phyloP scores from a whole-genome alignment of 2,113 vertebrate species.

The Neogobius melanostomus region DNA sequence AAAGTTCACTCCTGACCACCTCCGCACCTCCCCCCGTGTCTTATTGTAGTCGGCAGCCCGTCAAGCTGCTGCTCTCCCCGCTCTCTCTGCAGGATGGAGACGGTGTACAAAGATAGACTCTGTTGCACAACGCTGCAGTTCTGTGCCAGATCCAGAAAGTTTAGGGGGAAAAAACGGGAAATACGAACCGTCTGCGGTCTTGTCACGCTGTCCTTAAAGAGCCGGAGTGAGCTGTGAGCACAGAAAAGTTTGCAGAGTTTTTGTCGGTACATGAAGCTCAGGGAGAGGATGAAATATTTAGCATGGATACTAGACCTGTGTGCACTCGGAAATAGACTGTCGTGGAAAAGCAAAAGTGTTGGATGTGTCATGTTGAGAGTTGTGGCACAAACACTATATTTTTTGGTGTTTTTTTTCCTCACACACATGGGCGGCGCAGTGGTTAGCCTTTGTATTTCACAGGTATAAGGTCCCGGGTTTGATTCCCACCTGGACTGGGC shows the following conservation, averaged over 20 bases:
- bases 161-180: neutral
- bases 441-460: no score
- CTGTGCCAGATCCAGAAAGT: conserved; percentile 1
- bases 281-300: conserved; percentile 10
- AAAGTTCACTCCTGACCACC: conserved; percentile 18
- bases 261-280: neutral
- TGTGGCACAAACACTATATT: neutral
- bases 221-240: neutral
- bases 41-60: conserved; percentile 31
- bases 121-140: conserved; percentile 9
- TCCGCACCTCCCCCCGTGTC: conserved; percentile 32
- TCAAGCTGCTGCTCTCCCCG: conserved; percentile 41
- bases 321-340: neutral
- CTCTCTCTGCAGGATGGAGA: conserved; percentile 10
- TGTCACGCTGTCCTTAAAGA: neutral
- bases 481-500: no score
- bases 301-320: neutral
- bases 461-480: no score
- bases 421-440: no score
- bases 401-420: no score
- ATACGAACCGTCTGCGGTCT: neutral
- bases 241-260: neutral
- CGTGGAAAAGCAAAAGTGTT: neutral
- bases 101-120: conserved; percentile 14
- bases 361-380: neutral